Evolutionary conservation across 2,888 invertebrate species (phyloP).

Genomic region (Habrosyne pyritoides): DNA sequence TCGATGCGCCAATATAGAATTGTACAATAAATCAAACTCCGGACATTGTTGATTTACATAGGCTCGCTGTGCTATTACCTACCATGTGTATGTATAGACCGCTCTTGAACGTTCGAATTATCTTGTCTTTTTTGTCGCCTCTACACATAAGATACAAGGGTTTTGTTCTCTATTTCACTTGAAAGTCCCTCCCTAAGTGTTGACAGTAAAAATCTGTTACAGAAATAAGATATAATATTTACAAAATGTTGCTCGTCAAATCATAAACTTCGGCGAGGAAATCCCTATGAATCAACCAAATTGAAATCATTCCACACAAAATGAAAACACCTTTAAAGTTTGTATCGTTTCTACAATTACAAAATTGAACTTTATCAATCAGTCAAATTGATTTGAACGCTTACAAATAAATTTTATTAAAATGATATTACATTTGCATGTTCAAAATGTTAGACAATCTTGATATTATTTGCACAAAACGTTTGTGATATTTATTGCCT

Average conservation of each 20-base stretch:
- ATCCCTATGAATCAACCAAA: slow-evolving; percentile 25
- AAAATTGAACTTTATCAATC: slow-evolving; percentile 49
- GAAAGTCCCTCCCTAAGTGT: no score
- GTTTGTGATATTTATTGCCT: neutral
- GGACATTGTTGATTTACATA: slow-evolving; percentile 63
- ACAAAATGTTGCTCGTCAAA: no score
- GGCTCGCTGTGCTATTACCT: slow-evolving; percentile 45
- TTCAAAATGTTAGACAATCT: neutral
- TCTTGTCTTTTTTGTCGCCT: no score
- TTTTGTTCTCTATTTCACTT: no score
- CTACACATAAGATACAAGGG: no score
- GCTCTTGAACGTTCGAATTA: neutral
- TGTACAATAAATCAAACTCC: slow-evolving; percentile 56
- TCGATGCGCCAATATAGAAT: slow-evolving; percentile 61
- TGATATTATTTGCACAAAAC: neutral
- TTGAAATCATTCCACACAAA: slow-evolving; percentile 32
- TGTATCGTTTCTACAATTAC: slow-evolving; percentile 39
- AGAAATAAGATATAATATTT: no score
- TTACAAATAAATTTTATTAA: slow-evolving; percentile 43
- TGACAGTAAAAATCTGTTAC: no score
- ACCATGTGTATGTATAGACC: slow-evolving; percentile 26
- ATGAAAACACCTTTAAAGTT: slow-evolving; percentile 17
- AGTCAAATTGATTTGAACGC: slow-evolving; percentile 37
- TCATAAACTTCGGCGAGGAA: slow-evolving; percentile 14
- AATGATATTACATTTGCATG: neutral